phyloP scores from a whole-genome alignment of 2,888 invertebrate genomes.

The Leptinotarsa haldemani region DNA sequence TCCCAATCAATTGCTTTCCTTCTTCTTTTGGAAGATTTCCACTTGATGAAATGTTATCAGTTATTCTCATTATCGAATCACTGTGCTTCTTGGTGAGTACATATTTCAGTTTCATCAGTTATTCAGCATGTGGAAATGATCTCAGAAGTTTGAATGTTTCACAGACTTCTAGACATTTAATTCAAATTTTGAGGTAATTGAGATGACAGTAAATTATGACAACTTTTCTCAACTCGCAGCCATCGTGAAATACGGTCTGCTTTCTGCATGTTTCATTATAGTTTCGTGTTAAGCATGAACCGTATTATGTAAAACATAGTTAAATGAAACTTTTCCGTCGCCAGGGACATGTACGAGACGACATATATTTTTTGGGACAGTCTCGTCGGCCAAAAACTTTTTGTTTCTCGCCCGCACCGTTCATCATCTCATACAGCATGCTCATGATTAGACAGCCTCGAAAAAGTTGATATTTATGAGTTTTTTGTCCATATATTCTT shows the following conservation, averaged over 20 bases:
- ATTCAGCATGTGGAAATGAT: too few species aligned
- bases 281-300: constrained; percentile 2
- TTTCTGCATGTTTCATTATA: constrained; percentile 4
- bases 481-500: background rate
- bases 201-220: constrained; percentile 3
- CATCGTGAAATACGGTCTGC: background rate
- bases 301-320: constrained; percentile 1
- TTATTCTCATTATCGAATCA: too few species aligned
- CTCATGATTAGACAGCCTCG: background rate
- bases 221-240: constrained; percentile 1
- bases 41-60: too few species aligned
- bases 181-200: constrained; percentile 11
- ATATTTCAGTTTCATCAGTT: too few species aligned
- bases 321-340: constrained; percentile 6
- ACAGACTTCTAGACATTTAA: background rate
- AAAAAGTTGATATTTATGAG: background rate
- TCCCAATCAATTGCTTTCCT: too few species aligned
- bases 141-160: background rate
- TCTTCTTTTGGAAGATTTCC: too few species aligned
- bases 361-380: constrained; percentile 1
- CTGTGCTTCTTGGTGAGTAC: too few species aligned
- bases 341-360: constrained; percentile 6
- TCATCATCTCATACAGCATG: background rate
- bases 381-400: background rate
- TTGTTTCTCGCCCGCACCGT: background rate